phyloP scores from a whole-genome alignment of 2,797 vertebrate species.

The Chaetophractus vellerosus region DNA sequence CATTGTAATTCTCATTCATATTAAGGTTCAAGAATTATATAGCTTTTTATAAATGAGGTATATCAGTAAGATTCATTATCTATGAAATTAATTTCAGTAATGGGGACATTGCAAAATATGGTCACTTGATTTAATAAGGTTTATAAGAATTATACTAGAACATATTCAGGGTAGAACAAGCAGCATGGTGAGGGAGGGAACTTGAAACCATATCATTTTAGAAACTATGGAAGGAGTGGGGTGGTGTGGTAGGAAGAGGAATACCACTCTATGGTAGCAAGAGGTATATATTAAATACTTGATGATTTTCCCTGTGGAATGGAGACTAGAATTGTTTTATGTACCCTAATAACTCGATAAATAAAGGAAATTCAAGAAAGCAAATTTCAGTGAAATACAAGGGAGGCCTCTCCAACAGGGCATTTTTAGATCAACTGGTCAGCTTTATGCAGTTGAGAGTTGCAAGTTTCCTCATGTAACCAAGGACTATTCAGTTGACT shows the following conservation, averaged over 20 bases:
- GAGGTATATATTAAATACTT: conserved; percentile 33
- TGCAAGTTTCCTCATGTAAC: background rate
- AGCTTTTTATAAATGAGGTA: background rate
- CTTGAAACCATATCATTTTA: background rate
- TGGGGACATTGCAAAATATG: background rate
- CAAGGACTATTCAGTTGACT: background rate
- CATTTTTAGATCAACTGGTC: background rate
- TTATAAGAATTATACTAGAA: background rate
- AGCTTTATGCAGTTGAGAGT: background rate
- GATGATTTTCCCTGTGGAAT: background rate
- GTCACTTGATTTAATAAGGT: background rate
- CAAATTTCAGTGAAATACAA: conserved; percentile 46
- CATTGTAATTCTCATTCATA: conserved; percentile 39
- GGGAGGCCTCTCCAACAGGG: background rate
- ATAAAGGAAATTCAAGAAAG: conserved; percentile 7
- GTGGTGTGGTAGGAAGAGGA: background rate
- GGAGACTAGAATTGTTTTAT: conserved; percentile 4
- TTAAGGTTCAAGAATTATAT: background rate
- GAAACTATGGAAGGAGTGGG: background rate
- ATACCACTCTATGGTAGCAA: background rate
- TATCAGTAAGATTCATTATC: background rate
- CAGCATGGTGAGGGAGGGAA: background rate
- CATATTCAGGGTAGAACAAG: background rate
- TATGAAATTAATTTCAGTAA: conserved; percentile 43
- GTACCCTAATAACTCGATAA: conserved; percentile 32